A percentile compares a stretch with the other conserved stretches of the same genome.
phyloP scores from a whole-genome alignment of 30 jellyfish, hydroid and myxozoan genomes.

The Rhopilema esculentum region DNA sequence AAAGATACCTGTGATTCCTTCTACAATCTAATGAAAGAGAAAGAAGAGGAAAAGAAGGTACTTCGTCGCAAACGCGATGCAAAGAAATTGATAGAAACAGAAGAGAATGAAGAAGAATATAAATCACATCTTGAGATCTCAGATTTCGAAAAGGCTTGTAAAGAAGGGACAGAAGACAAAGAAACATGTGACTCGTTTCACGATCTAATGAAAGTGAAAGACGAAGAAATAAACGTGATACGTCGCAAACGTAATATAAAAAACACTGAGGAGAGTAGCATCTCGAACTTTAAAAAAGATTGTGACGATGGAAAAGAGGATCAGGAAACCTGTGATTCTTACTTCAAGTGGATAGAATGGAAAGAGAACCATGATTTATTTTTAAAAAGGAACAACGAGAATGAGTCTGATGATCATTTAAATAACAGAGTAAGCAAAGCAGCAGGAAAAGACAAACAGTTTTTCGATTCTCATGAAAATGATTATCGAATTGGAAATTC shows the following conservation, averaged over 20 bases:
- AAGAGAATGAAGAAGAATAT: neutral
- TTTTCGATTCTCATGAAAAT: too few relatives aligned
- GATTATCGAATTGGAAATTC: too few relatives aligned
- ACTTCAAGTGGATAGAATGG: neutral
- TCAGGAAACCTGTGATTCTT: conserved; percentile 1
- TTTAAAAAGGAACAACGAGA: too few relatives aligned
- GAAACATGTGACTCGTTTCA: neutral
- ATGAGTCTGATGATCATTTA: too few relatives aligned
- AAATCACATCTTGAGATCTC: neutral
- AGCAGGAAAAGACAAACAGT: too few relatives aligned
- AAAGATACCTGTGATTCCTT: too few relatives aligned
- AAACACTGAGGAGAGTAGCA: neutral
- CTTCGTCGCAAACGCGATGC: neutral
- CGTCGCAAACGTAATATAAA: too few relatives aligned
- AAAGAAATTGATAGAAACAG: neutral
- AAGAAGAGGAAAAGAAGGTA: neutral
- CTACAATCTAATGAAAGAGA: too few relatives aligned
- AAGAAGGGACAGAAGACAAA: conserved; percentile 14
- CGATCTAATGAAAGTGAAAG: too few relatives aligned
- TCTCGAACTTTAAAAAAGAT: neutral
- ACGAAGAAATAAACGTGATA: too few relatives aligned
- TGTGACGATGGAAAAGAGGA: neutral
- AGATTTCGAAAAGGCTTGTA: neutral
- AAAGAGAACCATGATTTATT: too few relatives aligned
- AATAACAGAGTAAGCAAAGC: too few relatives aligned